phyloP scores from a whole-genome alignment of 2,113 vertebrate species.

The Solenodon paradoxus region DNA sequence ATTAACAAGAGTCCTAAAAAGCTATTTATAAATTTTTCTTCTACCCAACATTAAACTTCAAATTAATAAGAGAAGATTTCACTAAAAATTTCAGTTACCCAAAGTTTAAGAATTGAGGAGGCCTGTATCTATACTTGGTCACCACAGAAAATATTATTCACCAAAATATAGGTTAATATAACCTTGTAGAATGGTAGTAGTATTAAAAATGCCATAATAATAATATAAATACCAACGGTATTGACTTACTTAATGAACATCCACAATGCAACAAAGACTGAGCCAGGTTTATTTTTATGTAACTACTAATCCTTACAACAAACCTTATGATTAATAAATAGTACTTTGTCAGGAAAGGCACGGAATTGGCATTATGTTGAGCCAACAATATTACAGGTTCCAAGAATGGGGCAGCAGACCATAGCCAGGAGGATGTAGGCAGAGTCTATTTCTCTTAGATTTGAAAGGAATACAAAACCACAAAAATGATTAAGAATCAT shows the following conservation, averaged over 20 bases:
- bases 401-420: background rate
- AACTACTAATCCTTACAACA: background rate
- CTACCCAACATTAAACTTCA: background rate
- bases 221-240: background rate
- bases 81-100: background rate
- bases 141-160: constrained; percentile 10
- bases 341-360: background rate
- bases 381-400: background rate
- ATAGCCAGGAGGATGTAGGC: background rate
- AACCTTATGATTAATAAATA: background rate
- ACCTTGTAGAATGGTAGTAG: background rate
- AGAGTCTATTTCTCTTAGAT: background rate
- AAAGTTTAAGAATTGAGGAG: constrained; percentile 43
- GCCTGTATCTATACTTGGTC: background rate
- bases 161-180: background rate
- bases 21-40: background rate
- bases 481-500: constrained; percentile 1
- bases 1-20: background rate
- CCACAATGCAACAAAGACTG: too few species aligned
- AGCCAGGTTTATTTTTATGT: background rate
- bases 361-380: background rate
- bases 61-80: background rate
- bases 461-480: background rate
- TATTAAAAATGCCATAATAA: background rate
- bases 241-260: background rate